These are phyloP conservation scores for Dione vanillae DNA, from an alignment of 2,888 invertebrate species.

Conservation along the genomic window DNA sequence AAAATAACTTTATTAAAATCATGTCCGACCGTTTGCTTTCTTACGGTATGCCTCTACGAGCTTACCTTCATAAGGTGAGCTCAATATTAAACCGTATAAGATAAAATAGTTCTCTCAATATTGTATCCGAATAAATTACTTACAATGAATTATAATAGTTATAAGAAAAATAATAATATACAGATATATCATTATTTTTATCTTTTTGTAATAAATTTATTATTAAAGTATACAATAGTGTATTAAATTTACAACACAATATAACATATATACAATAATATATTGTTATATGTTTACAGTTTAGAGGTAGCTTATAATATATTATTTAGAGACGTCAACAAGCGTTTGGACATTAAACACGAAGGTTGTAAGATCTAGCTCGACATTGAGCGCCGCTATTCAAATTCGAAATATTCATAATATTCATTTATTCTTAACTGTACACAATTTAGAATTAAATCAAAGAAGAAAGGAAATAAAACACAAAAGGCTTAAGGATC, in stretches of 20 bases:
- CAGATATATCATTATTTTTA: not conserved
- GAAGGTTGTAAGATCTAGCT: not conserved
- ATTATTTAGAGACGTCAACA: too few species aligned
- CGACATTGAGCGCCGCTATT: not conserved
- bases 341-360: too few species aligned
- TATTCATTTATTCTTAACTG: too few species aligned
- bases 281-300: too few species aligned
- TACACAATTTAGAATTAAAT: too few species aligned
- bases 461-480: too few species aligned
- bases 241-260: too few species aligned
- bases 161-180: conserved; percentile 12
- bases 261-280: too few species aligned
- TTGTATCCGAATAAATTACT: conserved; percentile 15
- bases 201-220: not conserved
- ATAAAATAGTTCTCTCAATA: conserved; percentile 20
- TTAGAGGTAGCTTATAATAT: too few species aligned
- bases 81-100: conserved; percentile 15
- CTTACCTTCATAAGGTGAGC: conserved; percentile 3
- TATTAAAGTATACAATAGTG: too few species aligned
- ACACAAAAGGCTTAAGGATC: too few species aligned
- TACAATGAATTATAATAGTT: conserved; percentile 16
- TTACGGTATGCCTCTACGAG: not conserved
- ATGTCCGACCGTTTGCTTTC: conserved; percentile 12
- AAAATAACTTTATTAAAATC: conserved; percentile 14
- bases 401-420: too few species aligned